These are phyloP conservation scores for Andrena minutula DNA, from an alignment of 2,888 invertebrate species.

Conservation along the genomic window DNA sequence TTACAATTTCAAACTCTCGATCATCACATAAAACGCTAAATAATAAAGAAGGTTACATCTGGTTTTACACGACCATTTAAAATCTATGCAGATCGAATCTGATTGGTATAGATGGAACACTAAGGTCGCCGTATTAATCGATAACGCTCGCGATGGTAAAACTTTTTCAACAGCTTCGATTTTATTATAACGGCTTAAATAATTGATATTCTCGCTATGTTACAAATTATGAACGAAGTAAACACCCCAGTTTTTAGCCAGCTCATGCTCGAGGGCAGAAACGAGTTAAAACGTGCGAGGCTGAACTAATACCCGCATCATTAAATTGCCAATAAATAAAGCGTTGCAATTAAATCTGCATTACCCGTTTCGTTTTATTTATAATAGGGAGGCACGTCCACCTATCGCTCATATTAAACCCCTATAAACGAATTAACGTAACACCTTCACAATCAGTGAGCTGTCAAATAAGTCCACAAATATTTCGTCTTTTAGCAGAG, in stretches of 20 bases:
- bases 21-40: conserved; percentile 16
- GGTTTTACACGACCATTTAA: conserved; percentile 1
- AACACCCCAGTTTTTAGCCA: not conserved
- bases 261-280: not conserved
- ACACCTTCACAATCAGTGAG: not conserved
- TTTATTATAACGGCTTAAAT: not conserved
- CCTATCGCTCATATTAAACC: not conserved
- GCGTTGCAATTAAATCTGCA: not conserved
- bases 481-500: not conserved
- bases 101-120: not conserved
- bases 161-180: not conserved
- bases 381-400: not conserved
- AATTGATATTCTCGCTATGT: not conserved
- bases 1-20: no score
- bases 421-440: not conserved
- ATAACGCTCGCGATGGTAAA: not conserved
- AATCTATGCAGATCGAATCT: not conserved
- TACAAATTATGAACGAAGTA: not conserved
- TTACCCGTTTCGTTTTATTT: not conserved
- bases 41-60: conserved; percentile 23
- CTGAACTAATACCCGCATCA: not conserved
- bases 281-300: not conserved
- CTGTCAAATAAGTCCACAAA: not conserved
- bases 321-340: not conserved
- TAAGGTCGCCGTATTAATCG: conserved; percentile 13